Evolutionary conservation across 2,888 invertebrate species (phyloP), one percentile per base, ranked within the genome.

Genomic region (Hyposoter didymator): DNA sequence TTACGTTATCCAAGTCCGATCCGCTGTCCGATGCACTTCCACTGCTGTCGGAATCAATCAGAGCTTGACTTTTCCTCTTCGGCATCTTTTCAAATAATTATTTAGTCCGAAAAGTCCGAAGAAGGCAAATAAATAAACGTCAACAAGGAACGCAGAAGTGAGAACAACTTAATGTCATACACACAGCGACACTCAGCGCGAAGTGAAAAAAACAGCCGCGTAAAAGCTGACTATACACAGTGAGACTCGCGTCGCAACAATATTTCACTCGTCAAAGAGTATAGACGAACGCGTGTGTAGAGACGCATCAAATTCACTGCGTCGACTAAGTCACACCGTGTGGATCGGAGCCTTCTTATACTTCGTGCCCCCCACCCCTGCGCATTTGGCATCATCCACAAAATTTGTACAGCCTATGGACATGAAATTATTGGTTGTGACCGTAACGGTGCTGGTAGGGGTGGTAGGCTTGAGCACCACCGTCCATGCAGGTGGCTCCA

Each of bases 1-100:
- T 96, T 95, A 98, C 98, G 90, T 97, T 97, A 94, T 98, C 97
- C 91, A 97, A 95, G 94, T 98, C 98, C 76, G 97, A 97, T 88
- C 96, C 96, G 88, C 95, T 95, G 76, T 94, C 94, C 79, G 96
- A 97, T 90, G 96, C 97, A 94, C 97, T 97, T 85, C 94, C 94
- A 94, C 97, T 97, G 83, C 97, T 97, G 93, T 97, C 97, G 32
- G 97, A 97, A 93, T 98, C 97, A 90, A 97, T 96, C 87, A 97
- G 94, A 59, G 97, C 97, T 93, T 97, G 97, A 94, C 96, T 97
- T 94, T 97, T 97, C 89, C 98, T 95, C 95, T 98, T 98, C 90
- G 96, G 97, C 97, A 98, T 98, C 94, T 93, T 94, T 69, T 28
- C n/a, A 59, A 78, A 59, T 49, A 14, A 19, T 66, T 14, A n/a